Evolutionary conservation across 2,113 vertebrate species (phyloP).

Genomic region (Urocitellus parryii): DNA sequence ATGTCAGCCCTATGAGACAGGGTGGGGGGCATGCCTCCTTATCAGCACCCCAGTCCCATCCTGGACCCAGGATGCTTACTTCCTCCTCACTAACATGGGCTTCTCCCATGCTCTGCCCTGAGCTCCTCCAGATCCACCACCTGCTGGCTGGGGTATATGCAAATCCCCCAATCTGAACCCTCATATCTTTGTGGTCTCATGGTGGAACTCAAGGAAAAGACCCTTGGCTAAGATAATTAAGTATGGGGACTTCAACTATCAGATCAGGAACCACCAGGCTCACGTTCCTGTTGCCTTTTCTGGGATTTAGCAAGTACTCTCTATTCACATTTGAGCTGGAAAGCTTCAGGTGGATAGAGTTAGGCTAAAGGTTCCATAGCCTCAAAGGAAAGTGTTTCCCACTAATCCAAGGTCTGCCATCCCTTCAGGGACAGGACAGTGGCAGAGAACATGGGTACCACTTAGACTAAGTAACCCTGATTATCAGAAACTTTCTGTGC

Average conservation of each 20-base stretch:
- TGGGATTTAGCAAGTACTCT: background rate
- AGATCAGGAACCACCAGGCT: background rate
- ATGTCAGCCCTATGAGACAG: background rate
- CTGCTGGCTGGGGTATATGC: background rate
- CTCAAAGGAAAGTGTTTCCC: background rate
- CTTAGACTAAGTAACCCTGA: background rate
- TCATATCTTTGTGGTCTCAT: accelerated
- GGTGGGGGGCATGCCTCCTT: background rate
- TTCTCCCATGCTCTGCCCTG: background rate
- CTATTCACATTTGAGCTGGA: background rate
- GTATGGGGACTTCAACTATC: background rate
- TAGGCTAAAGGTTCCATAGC: background rate
- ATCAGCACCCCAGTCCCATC: no score
- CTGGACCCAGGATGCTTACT: background rate
- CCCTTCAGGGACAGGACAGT: background rate
- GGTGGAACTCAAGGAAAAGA: background rate
- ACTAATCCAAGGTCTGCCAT: background rate
- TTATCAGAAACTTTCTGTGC: background rate
- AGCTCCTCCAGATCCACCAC: background rate
- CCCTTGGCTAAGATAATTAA: background rate
- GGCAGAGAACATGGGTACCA: background rate
- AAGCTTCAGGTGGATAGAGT: background rate
- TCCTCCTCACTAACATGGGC: background rate
- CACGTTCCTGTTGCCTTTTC: background rate
- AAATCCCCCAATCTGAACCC: background rate